Evolutionary conservation across 1,140 invertebrate species (phyloP), one percentile per base, ranked within the genome.

Genomic region (Micrasema minimum): DNA sequence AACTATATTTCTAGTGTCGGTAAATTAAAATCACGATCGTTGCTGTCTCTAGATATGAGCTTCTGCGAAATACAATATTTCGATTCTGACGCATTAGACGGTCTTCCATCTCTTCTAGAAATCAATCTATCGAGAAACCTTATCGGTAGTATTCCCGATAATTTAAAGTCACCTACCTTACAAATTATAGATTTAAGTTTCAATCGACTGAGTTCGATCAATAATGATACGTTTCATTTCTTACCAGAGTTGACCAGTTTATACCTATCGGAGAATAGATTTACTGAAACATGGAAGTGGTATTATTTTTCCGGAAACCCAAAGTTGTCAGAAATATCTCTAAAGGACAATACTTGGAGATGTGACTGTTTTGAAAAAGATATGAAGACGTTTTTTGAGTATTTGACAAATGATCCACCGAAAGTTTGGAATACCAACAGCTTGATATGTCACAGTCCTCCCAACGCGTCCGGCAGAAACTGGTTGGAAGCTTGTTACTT

Each of bases 291-390:
- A 37, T 85, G 88, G 77, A 80, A 81, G n/a, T 78, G 79, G 5
- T 78, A 78, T n/a, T 86, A 86, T 73, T 91, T 91, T 76, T 79
- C 80, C 0, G 81, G 82, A n/a, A 90, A 91, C 77, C 77, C 77
- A 51, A 84, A 88, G 66, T 75, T 90, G n/a, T 78, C 83, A 59
- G 80, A 79, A 61, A 77, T 91, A 9, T 80, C 84, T 77, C 72
- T 92, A 45, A 81, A 85, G 10, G 89, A 91, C 61, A 93, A 93
- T 81, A 90, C 89, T 67, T 93, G 91, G 91, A 80, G 87, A 65
- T 92, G 91, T 77, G 87, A 91, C 66, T 92, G 91, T 71, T 72
- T 76, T 4, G 85, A 85, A 72, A 65, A 75, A 0, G 81, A 87
- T 43, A 83, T 91, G 72, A 83, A 85, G 65, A 78, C 85, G 20